A percentile compares a stretch with the other conserved stretches of the same genome.
These are phyloP conservation scores for Meganola albula DNA, from an alignment of 2,888 invertebrate species.

Conservation along the genomic window DNA sequence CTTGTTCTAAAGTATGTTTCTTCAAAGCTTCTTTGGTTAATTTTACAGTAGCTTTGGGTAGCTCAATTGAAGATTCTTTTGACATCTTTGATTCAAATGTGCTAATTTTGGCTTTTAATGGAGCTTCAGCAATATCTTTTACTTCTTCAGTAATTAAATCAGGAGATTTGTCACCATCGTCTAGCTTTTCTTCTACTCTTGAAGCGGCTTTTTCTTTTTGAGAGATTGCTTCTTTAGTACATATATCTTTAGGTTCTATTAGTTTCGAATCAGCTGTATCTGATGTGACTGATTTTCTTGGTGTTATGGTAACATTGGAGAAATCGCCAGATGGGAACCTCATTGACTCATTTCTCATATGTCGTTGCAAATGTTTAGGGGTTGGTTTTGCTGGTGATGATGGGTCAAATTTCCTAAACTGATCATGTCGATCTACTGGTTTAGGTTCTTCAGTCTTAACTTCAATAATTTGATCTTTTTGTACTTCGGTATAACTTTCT, in stretches of 20 bases:
- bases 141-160: slow-evolving; percentile 62
- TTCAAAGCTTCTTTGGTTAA: slow-evolving; percentile 73
- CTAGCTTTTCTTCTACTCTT: slow-evolving; percentile 76
- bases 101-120: slow-evolving; percentile 63
- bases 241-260: slow-evolving; percentile 49
- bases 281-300: slow-evolving; percentile 60
- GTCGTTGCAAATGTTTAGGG: slow-evolving; percentile 71
- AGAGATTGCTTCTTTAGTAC: slow-evolving; percentile 57
- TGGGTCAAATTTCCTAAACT: slow-evolving; percentile 66
- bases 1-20: slow-evolving; percentile 69
- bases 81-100: slow-evolving; percentile 70
- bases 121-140: slow-evolving; percentile 70
- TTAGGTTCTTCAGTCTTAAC: slow-evolving; percentile 51
- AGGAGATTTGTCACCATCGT: slow-evolving; percentile 65
- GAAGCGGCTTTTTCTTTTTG: slow-evolving; percentile 68
- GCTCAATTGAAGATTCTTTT: slow-evolving; percentile 59
- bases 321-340: slow-evolving; percentile 74
- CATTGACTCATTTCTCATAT: slow-evolving; percentile 75
- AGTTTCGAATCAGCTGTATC: slow-evolving; percentile 65
- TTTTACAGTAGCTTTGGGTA: slow-evolving; percentile 61
- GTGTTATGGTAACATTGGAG: slow-evolving; percentile 70
- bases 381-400: slow-evolving; percentile 71
- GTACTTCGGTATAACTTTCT: slow-evolving; percentile 41
- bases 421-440: slow-evolving; percentile 53
- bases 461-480: slow-evolving; percentile 38